phyloP scores from a whole-genome alignment of 2,888 invertebrate species.

The Macrophya alboannulata region DNA sequence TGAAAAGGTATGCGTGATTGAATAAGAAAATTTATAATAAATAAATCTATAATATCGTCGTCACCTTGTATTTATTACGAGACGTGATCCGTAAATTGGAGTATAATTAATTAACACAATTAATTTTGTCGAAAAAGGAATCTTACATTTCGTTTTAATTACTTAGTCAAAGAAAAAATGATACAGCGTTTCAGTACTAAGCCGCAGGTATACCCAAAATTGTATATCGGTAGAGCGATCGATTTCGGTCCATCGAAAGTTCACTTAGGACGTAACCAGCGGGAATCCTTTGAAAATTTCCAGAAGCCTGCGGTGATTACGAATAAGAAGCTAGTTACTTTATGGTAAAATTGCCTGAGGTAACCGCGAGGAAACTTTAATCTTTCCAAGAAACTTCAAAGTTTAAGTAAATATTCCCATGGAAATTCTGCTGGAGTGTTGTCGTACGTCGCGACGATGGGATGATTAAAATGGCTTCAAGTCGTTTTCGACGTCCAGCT shows the following conservation, averaged over 20 bases:
- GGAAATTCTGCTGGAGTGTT: slow-evolving; percentile 21
- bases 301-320: slow-evolving; percentile 11
- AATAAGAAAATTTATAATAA: background rate
- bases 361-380: slow-evolving; percentile 28
- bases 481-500: background rate
- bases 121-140: background rate
- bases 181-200: background rate
- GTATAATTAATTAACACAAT: background rate
- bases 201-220: background rate
- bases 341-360: slow-evolving; percentile 2
- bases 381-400: slow-evolving; percentile 15
- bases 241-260: background rate
- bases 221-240: background rate
- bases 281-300: slow-evolving; percentile 21
- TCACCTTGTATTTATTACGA: background rate
- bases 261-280: slow-evolving; percentile 11
- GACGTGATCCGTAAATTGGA: background rate
- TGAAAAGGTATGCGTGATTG: background rate
- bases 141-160: background rate
- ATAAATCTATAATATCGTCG: background rate
- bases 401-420: slow-evolving; percentile 82
- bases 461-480: background rate
- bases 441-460: background rate
- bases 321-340: slow-evolving; percentile 17
- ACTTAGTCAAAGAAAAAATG: background rate